These are phyloP conservation scores for Agraylea sexmaculata DNA, from an alignment of 1,140 invertebrate species.

Conservation along the genomic window DNA sequence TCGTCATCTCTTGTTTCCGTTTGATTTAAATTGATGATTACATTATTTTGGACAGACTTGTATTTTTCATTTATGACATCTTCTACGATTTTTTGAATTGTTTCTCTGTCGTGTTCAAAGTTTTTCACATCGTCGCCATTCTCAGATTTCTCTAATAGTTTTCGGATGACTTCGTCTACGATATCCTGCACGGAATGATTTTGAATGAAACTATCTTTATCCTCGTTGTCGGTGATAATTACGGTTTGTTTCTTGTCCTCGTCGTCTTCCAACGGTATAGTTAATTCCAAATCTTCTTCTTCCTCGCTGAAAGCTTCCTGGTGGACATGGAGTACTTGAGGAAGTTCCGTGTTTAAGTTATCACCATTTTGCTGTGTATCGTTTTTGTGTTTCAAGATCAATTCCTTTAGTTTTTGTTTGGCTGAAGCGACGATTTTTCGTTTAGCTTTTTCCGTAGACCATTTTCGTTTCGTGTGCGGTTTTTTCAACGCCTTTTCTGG, in stretches of 20 bases:
- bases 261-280: neutral
- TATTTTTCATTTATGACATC: conserved; percentile 35
- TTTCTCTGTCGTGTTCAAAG: conserved; percentile 30
- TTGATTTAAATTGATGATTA: too few species aligned
- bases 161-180: conserved; percentile 36
- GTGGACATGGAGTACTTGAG: conserved; percentile 14
- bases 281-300: conserved; percentile 1
- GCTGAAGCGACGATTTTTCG: conserved; percentile 35
- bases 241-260: neutral
- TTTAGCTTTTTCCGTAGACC: conserved; percentile 31
- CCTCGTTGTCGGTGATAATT: neutral
- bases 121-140: conserved; percentile 32
- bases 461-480: conserved; percentile 32
- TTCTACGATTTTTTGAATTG: conserved; percentile 39
- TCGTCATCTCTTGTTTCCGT: too few species aligned
- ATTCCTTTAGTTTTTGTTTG: conserved; percentile 39
- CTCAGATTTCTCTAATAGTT: conserved; percentile 35
- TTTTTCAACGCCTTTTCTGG: conserved; percentile 21
- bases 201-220: conserved; percentile 6
- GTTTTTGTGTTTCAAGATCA: conserved; percentile 37
- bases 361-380: conserved; percentile 30
- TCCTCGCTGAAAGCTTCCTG: neutral
- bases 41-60: too few species aligned
- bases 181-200: conserved; percentile 35
- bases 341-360: conserved; percentile 1